Conservation (phyloP, 1,140 invertebrate species). For the Drosophila asahinai region DNA sequence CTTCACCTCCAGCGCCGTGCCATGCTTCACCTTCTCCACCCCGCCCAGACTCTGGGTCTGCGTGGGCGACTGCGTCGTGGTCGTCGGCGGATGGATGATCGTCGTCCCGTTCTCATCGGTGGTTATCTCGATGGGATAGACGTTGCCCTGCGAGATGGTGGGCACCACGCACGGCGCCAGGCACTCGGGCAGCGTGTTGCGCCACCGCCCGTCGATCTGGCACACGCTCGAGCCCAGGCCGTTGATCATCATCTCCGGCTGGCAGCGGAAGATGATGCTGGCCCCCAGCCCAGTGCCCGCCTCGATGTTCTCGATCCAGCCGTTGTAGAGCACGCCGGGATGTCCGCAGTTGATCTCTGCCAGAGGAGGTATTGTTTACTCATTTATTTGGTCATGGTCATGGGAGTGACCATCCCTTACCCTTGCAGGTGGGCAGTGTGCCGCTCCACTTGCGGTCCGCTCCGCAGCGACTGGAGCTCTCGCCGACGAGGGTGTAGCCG, state of each 20-base stretch:
- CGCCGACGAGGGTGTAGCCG: conserved; percentile 95
- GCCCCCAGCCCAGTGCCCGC: conserved; percentile 94
- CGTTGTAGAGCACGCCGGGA: conserved; percentile 95
- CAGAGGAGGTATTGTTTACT: conserved; percentile 8
- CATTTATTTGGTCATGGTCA: too few relatives aligned
- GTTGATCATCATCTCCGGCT: conserved; percentile 96
- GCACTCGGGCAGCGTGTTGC: conserved; percentile 95
- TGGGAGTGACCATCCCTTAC: conserved; percentile 28
- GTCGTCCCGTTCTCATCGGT: conserved; percentile 82
- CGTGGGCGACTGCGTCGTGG: conserved; percentile 85
- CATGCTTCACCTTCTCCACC: conserved; percentile 90
- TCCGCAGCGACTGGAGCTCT: conserved; percentile 93
- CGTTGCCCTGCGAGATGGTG: conserved; percentile 92
- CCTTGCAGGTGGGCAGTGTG: conserved; percentile 93
- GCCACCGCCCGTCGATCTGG: conserved; percentile 96
- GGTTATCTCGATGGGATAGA: conserved; percentile 86
- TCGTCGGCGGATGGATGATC: conserved; percentile 86
- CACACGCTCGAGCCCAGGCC: conserved; percentile 96
- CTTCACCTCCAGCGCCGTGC: conserved; percentile 92
- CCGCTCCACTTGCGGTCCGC: conserved; percentile 97
- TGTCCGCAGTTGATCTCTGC: conserved; percentile 97
- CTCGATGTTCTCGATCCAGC: conserved; percentile 97
- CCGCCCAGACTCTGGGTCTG: conserved; percentile 87
- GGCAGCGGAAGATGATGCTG: conserved; percentile 97
- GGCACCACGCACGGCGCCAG: conserved; percentile 96